Base-by-base conservation (phyloP, 2,113 vertebrate genomes). In the Aspidoscelis tigris region DNA sequence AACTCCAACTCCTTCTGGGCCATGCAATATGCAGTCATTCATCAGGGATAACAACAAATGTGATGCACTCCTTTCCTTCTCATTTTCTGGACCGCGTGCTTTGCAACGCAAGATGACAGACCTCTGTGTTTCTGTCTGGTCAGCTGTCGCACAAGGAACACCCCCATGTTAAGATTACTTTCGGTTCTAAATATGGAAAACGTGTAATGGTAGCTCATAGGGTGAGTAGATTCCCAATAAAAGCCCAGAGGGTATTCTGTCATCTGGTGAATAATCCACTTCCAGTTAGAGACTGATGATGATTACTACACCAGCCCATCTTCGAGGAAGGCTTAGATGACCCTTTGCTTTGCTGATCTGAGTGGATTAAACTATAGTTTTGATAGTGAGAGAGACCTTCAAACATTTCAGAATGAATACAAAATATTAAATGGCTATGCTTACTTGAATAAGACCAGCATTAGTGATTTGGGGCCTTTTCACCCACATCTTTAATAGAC, bases 81-180 rank as follows among this genome's bases (percentile, higher is more conserved):
- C 39, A 41, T 39, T 20, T 74, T 73, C 33, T 73, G 41, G 71
- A 24, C 55, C 64, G 41, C 64, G 71, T 74, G 41, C 55, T 74
- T 24, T 74, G 81, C 58, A 65, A 47, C 65, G 81, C 55, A 65
- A 44, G 73, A 53, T 65, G 24, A 47, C 24, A 43, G 43, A 41
- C 50, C 41, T 18, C 71, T 21, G 41, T n/a, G 26, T 33, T 55
- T 39, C 33, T 10, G 39, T 74, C 58, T 74, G 71, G 22, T 82
- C 81, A 82, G 81, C 81, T 74, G 81, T 73, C 65, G 26, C 41
- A 33, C 55, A 64, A 50, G 81, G 81, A 58, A 82, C 70, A 82
- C 58, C 81, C 58, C 81, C 71, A 33, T 50, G 41, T 44, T 18
- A n/a, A 75, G 43, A 12, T 26, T n/a, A 64, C 55, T 64, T 41